Base-by-base conservation (phyloP, 2,888 invertebrate genomes). In the Rugalucina vietnamica region DNA sequence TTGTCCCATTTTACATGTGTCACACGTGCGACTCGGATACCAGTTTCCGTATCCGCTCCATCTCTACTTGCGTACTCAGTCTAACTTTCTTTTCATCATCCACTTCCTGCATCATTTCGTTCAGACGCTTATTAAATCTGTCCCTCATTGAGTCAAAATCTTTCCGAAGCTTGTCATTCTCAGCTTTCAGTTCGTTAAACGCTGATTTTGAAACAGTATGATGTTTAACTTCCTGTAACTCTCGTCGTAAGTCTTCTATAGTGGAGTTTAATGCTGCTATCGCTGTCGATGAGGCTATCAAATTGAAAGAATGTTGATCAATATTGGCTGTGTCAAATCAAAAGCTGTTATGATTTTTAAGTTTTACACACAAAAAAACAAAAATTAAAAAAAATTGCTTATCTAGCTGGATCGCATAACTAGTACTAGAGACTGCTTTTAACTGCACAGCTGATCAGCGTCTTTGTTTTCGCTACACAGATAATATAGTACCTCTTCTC, bases 141-240 rank as follows among this genome's bases (percentile, higher is more conserved):
- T 87, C 87, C 84, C 89, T 91, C 36, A 93, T 79, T 18, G 83
- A 84, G n/a, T 93, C 93, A 65, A 94, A 73, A 37, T 92, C 92
- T 73, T 89, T 83, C 79, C 91, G 91, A 70, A 94, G 88, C 75
- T 90, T 90, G 69, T 92, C 91, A 65, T 94, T 90, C 86, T 94
- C 93, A 4, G 92, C 90, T 85, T 97, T 97, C 92, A 97, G 97
- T 88, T 97, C 96, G 93, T 97, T 97, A 88, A 97, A 96, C 93
- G 97, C 97, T 88, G 96, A 97, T 96, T 97, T 97, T 84, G 92
- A 93, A 82, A 93, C 91, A 79, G 90, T 90, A 86, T 90, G 91
- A 54, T 87, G 76, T 84, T 89, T 88, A 39, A 93, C 82, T 36
- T 92, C 91, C 70, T 86, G 82, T 14, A 93, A 79, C 85, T 93